These are phyloP conservation scores for Xiphophorus maculatus DNA, from an alignment of 2,113 vertebrate species.

Conservation along the genomic window DNA sequence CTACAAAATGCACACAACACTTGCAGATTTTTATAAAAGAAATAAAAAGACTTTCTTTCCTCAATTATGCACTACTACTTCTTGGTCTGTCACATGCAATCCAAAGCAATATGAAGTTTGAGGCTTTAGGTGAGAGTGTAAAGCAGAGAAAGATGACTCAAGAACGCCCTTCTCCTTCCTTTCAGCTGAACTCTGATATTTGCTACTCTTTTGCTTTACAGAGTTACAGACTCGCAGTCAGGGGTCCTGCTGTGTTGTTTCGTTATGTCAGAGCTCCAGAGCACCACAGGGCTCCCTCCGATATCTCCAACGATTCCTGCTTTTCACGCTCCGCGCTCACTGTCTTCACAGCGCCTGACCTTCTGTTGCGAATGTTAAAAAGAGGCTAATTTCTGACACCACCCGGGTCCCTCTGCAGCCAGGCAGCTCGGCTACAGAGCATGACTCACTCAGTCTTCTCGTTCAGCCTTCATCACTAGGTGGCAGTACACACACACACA, in stretches of 20 bases:
- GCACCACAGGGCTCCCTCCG: slow-evolving; percentile 42
- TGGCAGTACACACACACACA: slow-evolving; percentile 62
- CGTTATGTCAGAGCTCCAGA: slow-evolving; percentile 34
- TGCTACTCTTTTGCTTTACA: slow-evolving; percentile 8
- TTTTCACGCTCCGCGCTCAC: slow-evolving; percentile 23
- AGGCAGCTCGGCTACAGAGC: slow-evolving; percentile 26
- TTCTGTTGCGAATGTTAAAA: slow-evolving; percentile 69
- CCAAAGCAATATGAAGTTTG: background rate
- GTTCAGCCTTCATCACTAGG: slow-evolving; percentile 41
- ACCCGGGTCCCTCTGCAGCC: slow-evolving; percentile 45
- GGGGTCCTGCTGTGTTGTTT: slow-evolving; percentile 31
- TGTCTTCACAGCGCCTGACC: slow-evolving; percentile 60
- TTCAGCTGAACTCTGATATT: slow-evolving; percentile 4
- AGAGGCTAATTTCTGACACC: slow-evolving; percentile 70
- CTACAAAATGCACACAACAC: background rate
- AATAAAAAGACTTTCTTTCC: background rate
- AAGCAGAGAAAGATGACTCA: slow-evolving; percentile 23
- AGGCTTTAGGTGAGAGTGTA: background rate
- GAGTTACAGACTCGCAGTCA: background rate
- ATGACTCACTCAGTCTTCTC: slow-evolving; percentile 51
- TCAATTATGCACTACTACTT: background rate
- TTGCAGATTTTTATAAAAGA: background rate
- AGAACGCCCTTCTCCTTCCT: background rate
- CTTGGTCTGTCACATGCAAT: background rate
- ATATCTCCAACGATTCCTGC: slow-evolving; percentile 2